phyloP scores from a whole-genome alignment of 2,797 vertebrate genomes.

The Otolemur crassicaudatus region DNA sequence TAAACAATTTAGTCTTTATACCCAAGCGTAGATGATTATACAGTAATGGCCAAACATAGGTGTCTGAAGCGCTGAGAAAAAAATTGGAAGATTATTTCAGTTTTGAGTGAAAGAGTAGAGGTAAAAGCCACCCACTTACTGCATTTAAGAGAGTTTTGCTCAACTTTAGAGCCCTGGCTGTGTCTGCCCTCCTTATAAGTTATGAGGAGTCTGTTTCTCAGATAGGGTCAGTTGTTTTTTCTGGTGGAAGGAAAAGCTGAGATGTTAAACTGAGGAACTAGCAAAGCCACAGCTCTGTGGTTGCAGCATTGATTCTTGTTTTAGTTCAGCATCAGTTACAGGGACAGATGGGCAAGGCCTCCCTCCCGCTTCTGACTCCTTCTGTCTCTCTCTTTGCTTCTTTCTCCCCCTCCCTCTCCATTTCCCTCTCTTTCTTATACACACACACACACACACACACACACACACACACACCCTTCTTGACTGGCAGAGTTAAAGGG shows the following conservation, averaged over 20 bases:
- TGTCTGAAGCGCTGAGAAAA: slow-evolving; percentile 20
- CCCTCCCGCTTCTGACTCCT: neutral
- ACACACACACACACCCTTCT: neutral
- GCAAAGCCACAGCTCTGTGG: slow-evolving; percentile 60
- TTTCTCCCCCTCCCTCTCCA: no score
- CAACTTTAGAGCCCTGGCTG: neutral
- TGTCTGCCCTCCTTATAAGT: neutral
- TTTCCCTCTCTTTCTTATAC: neutral
- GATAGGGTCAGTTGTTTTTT: slow-evolving; percentile 61
- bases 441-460: neutral
- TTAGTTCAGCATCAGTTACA: slow-evolving; percentile 43
- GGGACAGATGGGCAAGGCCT: neutral
- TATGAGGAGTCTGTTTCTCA: slow-evolving; percentile 60
- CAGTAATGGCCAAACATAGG: neutral
- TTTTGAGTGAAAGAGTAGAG: slow-evolving; percentile 1
- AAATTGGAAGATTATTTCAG: slow-evolving; percentile 6
- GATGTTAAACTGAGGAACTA: slow-evolving; percentile 81
- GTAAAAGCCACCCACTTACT: slow-evolving; percentile 17
- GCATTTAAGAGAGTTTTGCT: slow-evolving; percentile 44
- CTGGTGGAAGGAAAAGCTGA: slow-evolving; percentile 63
- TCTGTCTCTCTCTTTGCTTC: neutral
- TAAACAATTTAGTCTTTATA: neutral
- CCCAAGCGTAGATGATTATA: neutral
- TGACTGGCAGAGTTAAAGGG: neutral
- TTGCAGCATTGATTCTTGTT: slow-evolving; percentile 81